Conservation (phyloP, 2,113 vertebrate genomes). For the Oncorhynchus clarkii region DNA sequence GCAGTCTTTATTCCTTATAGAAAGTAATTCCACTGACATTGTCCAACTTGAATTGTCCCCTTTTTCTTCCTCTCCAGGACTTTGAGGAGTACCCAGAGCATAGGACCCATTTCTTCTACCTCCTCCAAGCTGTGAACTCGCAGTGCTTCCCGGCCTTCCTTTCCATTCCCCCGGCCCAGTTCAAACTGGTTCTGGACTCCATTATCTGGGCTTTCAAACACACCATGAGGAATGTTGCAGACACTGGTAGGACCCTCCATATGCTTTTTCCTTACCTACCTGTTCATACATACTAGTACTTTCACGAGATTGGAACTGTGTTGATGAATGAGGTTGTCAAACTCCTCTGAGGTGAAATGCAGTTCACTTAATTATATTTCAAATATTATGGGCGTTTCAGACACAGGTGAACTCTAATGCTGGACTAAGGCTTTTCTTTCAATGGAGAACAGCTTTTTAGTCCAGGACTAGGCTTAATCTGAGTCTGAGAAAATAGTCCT, state of each 20-base stretch:
- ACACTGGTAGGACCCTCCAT: constrained; percentile 81
- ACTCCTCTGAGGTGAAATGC: too few relatives aligned
- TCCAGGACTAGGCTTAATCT: not conserved
- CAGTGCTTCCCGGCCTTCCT: constrained; percentile 95
- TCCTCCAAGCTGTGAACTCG: constrained; percentile 93
- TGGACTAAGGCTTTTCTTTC: not conserved
- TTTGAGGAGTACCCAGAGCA: constrained; percentile 97
- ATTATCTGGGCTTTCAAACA: constrained; percentile 99
- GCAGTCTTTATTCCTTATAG: too few relatives aligned
- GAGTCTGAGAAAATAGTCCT: too few relatives aligned
- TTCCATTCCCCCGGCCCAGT: constrained; percentile 92
- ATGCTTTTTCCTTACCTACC: too few relatives aligned
- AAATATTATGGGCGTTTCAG: too few relatives aligned
- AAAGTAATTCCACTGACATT: too few relatives aligned
- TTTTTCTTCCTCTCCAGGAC: constrained; percentile 68
- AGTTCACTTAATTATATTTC: too few relatives aligned
- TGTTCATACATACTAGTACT: too few relatives aligned
- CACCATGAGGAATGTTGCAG: constrained; percentile 96
- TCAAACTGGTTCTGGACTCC: constrained; percentile 94
- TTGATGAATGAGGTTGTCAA: too few relatives aligned
- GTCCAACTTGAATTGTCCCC: too few relatives aligned
- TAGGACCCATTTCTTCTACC: constrained; percentile 94
- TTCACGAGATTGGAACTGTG: too few relatives aligned
- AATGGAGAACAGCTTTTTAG: not conserved
- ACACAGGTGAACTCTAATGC: too few relatives aligned